Percentiles rank a stretch among this genome's conserved stretches.
Evolutionary conservation across 2,888 invertebrate genomes (phyloP).

Genomic region (Azorinus chamasolen): DNA sequence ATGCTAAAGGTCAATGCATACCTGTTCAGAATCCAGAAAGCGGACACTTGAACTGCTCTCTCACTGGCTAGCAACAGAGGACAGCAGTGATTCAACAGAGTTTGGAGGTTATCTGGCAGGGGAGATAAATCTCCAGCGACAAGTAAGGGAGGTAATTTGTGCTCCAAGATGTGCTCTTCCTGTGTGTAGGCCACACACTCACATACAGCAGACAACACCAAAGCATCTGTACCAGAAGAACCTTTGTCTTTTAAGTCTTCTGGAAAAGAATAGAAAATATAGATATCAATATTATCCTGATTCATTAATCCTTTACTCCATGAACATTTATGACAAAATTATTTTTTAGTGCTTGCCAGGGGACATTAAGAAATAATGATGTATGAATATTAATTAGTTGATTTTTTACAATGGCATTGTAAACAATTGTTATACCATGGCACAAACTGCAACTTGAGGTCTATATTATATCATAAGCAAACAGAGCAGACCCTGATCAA

Average conservation of each 20-base stretch:
- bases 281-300: no score
- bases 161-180: slow-evolving; percentile 69
- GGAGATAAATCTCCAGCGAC: slow-evolving; percentile 79
- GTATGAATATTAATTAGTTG: no score
- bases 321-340: no score
- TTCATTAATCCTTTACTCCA: no score
- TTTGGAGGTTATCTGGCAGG: slow-evolving; percentile 82
- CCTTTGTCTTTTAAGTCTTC: slow-evolving; percentile 2
- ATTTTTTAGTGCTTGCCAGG: no score
- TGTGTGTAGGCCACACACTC: slow-evolving; percentile 75
- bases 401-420: no score
- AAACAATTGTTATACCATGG: no score
- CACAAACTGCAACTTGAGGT: no score
- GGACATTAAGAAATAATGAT: no score
- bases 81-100: slow-evolving; percentile 83
- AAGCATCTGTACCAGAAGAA: slow-evolving; percentile 27
- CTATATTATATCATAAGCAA: no score
- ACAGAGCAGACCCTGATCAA: no score
- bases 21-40: slow-evolving; percentile 79
- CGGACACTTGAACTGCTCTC: slow-evolving; percentile 78
- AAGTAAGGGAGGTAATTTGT: slow-evolving; percentile 81
- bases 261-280: not conserved
- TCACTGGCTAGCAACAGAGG: slow-evolving; percentile 75
- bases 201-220: slow-evolving; percentile 68
- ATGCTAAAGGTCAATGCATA: no score